Conservation (phyloP, 2,113 vertebrate genomes). For the Abramis brama region DNA sequence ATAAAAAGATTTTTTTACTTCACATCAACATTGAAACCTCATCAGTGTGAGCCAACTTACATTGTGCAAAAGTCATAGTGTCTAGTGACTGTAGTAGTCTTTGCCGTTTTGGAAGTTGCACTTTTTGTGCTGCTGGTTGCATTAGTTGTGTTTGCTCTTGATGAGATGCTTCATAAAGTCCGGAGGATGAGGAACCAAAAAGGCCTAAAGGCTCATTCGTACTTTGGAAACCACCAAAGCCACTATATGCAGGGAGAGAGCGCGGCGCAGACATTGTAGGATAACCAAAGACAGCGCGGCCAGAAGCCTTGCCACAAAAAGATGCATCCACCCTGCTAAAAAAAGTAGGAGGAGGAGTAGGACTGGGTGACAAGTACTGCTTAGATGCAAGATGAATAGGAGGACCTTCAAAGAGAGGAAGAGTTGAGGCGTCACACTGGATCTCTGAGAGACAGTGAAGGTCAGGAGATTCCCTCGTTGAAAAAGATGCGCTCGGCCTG, state of each 20-base stretch:
- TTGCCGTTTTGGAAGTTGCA: background rate
- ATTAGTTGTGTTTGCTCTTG: background rate
- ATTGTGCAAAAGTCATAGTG: background rate
- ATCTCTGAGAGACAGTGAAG: too few relatives aligned
- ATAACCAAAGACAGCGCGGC: too few relatives aligned
- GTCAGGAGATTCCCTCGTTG: background rate
- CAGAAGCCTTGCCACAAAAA: too few relatives aligned
- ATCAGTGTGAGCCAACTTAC: background rate
- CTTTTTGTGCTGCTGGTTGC: background rate
- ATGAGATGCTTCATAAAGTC: background rate
- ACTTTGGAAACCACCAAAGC: too few relatives aligned
- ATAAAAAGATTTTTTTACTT: background rate
- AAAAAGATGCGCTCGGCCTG: accelerated
- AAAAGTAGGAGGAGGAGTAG: too few relatives aligned
- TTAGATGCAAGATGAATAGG: background rate
- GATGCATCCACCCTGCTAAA: too few relatives aligned
- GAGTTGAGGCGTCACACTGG: background rate
- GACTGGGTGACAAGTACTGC: too few relatives aligned
- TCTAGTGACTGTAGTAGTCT: background rate
- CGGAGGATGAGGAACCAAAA: background rate
- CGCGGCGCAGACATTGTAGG: too few relatives aligned
- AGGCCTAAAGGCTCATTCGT: background rate
- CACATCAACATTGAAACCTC: background rate
- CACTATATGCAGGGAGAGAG: too few relatives aligned
- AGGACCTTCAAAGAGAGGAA: background rate